phyloP scores from a whole-genome alignment of 2,113 vertebrate species.

The Parus major region DNA sequence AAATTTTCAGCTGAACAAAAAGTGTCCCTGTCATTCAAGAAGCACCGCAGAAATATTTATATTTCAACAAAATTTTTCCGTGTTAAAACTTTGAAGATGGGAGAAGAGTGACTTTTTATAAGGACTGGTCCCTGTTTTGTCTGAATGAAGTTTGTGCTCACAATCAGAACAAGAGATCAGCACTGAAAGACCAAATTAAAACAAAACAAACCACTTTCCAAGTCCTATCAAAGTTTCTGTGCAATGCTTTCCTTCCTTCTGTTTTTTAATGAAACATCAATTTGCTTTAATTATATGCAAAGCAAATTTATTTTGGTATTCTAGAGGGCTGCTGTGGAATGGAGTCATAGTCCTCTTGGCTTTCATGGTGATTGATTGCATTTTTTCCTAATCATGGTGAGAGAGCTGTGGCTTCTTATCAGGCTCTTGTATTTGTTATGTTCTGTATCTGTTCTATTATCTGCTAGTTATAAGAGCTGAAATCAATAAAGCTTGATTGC shows the following conservation, averaged over 20 bases:
- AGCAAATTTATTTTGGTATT: neutral
- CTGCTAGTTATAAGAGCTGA: neutral
- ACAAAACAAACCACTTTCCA: neutral
- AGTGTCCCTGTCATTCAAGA: neutral
- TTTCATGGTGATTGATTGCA: neutral
- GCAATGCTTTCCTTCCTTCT: neutral
- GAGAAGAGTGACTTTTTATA: neutral
- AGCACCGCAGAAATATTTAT: fast-evolving
- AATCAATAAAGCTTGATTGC: neutral
- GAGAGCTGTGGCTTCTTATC: neutral
- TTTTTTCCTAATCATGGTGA: neutral
- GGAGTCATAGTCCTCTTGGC: neutral
- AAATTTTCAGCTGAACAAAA: neutral
- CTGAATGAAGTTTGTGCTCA: neutral
- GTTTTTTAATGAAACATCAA: neutral
- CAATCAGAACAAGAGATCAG: neutral
- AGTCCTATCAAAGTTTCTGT: neutral
- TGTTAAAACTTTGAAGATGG: neutral
- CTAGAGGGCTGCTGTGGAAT: neutral
- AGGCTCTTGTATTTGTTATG: neutral
- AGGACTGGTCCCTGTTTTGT: neutral
- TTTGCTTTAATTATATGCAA: neutral
- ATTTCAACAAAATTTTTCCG: neutral
- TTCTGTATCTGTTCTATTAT: neutral
- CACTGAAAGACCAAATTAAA: neutral